These are phyloP conservation scores for Catharus ustulatus DNA, from an alignment of 2,797 vertebrate species.

Conservation along the genomic window DNA sequence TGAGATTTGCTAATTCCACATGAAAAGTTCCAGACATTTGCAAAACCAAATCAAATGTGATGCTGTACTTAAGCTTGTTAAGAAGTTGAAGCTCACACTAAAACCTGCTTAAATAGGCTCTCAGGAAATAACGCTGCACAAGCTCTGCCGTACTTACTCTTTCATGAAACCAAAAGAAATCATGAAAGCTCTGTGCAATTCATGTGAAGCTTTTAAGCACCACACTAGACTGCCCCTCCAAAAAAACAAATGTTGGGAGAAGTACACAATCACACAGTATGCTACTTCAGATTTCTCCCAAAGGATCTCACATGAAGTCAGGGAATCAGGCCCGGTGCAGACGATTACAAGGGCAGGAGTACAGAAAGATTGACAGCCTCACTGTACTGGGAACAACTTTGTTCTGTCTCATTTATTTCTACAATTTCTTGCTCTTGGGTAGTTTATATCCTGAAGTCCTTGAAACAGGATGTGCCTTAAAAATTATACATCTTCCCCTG, in stretches of 20 bases:
- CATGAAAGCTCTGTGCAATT: neutral
- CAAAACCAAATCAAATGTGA: slow-evolving; percentile 58
- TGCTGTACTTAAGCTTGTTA: slow-evolving; percentile 39
- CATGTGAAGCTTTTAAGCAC: neutral
- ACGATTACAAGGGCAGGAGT: neutral
- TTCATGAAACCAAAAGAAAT: neutral
- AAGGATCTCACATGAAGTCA: neutral
- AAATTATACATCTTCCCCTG: neutral
- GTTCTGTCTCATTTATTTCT: neutral
- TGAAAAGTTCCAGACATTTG: slow-evolving; percentile 75
- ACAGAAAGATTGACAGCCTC: neutral
- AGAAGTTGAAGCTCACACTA: slow-evolving; percentile 29
- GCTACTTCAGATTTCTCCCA: neutral
- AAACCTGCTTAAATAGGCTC: slow-evolving; percentile 33
- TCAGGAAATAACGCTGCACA: neutral
- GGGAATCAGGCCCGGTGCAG: neutral
- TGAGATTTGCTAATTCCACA: slow-evolving; percentile 61
- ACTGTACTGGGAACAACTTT: neutral
- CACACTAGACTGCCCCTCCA: neutral
- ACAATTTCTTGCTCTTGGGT: neutral
- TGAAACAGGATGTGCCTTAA: slow-evolving; percentile 4
- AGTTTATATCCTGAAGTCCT: neutral
- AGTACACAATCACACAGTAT: neutral
- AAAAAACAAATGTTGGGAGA: neutral
- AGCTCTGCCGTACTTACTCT: neutral